These are phyloP conservation scores for Aphidoletes aphidimyza DNA, from an alignment of 2,888 invertebrate species.

Conservation along the genomic window DNA sequence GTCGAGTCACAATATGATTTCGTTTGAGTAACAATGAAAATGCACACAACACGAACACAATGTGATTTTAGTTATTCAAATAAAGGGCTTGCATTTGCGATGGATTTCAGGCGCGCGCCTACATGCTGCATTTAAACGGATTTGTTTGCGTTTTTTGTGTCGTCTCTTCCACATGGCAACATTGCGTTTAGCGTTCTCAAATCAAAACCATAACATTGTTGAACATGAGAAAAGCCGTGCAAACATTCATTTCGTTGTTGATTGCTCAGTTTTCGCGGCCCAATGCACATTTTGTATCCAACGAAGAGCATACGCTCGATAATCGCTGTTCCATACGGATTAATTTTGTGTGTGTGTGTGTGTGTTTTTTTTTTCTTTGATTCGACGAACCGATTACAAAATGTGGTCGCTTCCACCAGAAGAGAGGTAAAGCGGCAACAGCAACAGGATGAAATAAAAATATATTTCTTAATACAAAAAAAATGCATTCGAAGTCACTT, in stretches of 20 bases:
- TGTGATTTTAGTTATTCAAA: not conserved
- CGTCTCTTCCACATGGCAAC: constrained; percentile 27
- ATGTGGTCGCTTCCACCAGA: not conserved
- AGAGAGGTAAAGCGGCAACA: not conserved
- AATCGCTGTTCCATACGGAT: not conserved
- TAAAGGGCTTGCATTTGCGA: constrained; percentile 21
- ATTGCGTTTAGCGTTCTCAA: too few species aligned
- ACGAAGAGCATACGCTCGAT: not conserved
- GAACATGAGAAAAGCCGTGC: not conserved
- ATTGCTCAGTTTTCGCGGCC: not conserved
- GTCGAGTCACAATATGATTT: not conserved
- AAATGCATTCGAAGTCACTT: not conserved
- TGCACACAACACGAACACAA: too few species aligned
- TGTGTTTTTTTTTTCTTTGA: not conserved
- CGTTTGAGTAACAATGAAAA: too few species aligned
- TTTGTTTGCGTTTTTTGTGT: too few species aligned
- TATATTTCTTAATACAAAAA: not conserved
- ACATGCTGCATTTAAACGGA: not conserved
- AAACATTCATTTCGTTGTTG: constrained; percentile 21
- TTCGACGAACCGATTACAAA: constrained; percentile 4
- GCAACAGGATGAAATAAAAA: not conserved
- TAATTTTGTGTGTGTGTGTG: not conserved
- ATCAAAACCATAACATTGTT: not conserved
- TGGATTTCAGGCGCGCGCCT: not conserved
- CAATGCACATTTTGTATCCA: not conserved